Percentiles rank a stretch among this genome's conserved stretches.
Evolutionary conservation across 2,888 invertebrate species (phyloP).

Genomic region (Dicycla oo): DNA sequence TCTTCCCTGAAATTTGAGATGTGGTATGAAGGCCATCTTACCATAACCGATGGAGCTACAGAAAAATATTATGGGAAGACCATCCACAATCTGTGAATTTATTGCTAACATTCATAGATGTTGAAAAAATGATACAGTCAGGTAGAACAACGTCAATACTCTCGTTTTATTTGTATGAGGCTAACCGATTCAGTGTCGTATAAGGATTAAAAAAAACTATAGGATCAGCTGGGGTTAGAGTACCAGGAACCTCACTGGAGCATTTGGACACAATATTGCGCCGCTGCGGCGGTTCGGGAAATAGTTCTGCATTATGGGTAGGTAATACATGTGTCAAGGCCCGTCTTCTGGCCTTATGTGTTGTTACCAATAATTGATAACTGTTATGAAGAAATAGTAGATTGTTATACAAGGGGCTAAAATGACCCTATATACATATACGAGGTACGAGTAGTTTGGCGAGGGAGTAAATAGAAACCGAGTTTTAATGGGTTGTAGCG

Average conservation of each 20-base stretch:
- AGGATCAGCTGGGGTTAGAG: background rate
- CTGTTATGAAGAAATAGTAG: too few relatives aligned
- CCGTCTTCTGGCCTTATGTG: background rate
- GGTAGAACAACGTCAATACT: background rate
- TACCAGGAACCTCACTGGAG: background rate
- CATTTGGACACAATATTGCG: constrained; percentile 2
- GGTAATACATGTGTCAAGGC: background rate
- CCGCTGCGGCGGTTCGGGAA: background rate
- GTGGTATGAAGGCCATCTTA: background rate
- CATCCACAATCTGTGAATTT: background rate
- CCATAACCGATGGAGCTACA: background rate
- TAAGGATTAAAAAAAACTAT: too few relatives aligned
- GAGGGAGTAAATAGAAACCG: too few relatives aligned
- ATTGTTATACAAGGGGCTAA: too few relatives aligned
- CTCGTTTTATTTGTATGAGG: background rate
- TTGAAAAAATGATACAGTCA: background rate
- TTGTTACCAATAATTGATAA: background rate
- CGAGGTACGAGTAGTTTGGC: too few relatives aligned
- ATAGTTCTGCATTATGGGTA: background rate
- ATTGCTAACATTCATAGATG: background rate
- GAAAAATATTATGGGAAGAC: background rate
- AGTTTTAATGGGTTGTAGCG: too few relatives aligned
- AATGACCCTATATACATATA: too few relatives aligned
- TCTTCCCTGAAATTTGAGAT: background rate
- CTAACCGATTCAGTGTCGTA: too few relatives aligned